A percentile compares a stretch with the other conserved stretches of the same genome.
Evolutionary conservation across 2,113 vertebrate species (phyloP).

Genomic region (Colaptes auratus): DNA sequence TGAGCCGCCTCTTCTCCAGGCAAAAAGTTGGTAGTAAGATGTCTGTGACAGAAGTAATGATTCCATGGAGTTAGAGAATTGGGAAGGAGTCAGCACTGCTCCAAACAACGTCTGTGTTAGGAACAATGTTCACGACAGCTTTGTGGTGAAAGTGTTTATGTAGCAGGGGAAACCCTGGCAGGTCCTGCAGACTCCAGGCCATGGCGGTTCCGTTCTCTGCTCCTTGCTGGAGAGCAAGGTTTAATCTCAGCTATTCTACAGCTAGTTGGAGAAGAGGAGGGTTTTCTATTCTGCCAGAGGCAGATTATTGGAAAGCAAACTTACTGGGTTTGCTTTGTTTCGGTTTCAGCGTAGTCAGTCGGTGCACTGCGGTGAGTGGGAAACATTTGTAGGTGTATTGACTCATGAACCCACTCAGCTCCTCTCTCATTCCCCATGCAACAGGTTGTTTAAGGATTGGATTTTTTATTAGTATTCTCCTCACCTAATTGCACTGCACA

Average conservation of each 20-base stretch:
- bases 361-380: neutral
- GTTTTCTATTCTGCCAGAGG: neutral
- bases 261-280: neutral
- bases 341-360: constrained; percentile 27
- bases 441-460: neutral
- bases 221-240: neutral
- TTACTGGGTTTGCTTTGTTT: neutral
- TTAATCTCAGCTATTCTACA: neutral
- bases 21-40: neutral
- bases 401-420: neutral
- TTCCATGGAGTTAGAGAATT: neutral
- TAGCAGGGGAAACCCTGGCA: neutral
- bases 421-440: neutral
- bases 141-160: neutral
- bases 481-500: too few species aligned
- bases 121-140: accelerated
- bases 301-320: constrained; percentile 19
- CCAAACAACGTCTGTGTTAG: neutral
- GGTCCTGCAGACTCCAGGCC: neutral
- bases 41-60: neutral
- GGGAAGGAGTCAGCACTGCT: neutral
- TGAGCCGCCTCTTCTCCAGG: too few species aligned
- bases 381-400: neutral
- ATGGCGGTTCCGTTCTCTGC: neutral
- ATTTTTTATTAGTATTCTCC: neutral